Evolutionary conservation across 2,113 vertebrate species (phyloP).

Genomic region (Ellobius talpinus): DNA sequence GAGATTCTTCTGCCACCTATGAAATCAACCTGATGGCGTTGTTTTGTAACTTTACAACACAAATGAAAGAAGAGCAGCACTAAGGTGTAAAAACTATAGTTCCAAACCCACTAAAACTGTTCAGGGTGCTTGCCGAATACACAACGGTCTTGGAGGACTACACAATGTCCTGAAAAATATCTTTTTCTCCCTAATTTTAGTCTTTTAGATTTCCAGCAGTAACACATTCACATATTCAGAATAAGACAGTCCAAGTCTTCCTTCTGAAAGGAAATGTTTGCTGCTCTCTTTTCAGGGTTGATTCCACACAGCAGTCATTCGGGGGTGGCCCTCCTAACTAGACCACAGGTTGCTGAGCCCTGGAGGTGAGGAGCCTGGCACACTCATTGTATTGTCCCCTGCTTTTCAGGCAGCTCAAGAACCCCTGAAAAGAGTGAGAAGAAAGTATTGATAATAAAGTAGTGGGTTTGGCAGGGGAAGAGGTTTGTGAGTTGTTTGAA

Average conservation of each 20-base stretch:
- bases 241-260: neutral
- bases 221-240: neutral
- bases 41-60: neutral
- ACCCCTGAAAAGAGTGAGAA: constrained; percentile 72
- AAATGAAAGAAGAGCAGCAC: neutral
- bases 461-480: constrained; percentile 70
- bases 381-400: constrained; percentile 66
- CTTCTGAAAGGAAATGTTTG: neutral
- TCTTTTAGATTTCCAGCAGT: neutral
- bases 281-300: neutral
- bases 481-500: constrained; percentile 53
- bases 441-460: constrained; percentile 70
- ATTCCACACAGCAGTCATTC: rapidly evolving
- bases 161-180: too few species aligned
- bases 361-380: neutral
- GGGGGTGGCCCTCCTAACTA: constrained; percentile 9
- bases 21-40: constrained; percentile 35
- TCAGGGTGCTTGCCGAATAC: neutral
- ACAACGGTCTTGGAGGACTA: neutral
- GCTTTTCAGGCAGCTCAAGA: constrained; percentile 72
- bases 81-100: neutral
- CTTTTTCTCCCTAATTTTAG: neutral
- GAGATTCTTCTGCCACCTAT: constrained; percentile 31
- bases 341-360: neutral
- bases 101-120: neutral